Evolutionary conservation across 2,797 vertebrate genomes (phyloP).

Genomic region (Otolemur crassicaudatus): DNA sequence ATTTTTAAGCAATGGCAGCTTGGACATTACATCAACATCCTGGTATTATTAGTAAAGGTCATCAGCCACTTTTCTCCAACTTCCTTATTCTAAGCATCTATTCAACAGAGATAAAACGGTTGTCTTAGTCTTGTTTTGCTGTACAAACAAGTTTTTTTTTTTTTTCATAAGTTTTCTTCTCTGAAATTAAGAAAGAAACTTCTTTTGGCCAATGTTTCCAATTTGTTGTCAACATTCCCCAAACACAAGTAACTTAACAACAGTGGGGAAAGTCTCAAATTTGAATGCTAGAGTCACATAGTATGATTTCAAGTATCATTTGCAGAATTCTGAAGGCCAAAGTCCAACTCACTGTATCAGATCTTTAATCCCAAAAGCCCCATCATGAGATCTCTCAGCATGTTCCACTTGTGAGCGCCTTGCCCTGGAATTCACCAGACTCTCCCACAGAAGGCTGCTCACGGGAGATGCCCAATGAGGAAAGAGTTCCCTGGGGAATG

Average conservation of each 20-base stretch:
- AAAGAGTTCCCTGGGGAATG: neutral
- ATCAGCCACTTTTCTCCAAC: conserved; percentile 42
- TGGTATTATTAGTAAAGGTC: conserved; percentile 46
- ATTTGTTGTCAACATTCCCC: neutral
- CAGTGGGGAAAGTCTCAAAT: conserved; percentile 4
- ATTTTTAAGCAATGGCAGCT: neutral
- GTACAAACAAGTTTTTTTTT: conserved; percentile 1
- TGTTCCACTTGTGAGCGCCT: neutral
- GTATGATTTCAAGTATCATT: conserved; percentile 10
- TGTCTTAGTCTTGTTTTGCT: conserved; percentile 40
- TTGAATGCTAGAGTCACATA: neutral
- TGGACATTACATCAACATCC: conserved; percentile 31
- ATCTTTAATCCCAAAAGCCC: neutral
- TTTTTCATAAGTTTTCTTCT: neutral
- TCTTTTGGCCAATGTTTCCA: neutral
- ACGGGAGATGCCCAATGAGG: neutral
- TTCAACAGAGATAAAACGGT: conserved; percentile 12
- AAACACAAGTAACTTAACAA: neutral
- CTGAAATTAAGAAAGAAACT: conserved; percentile 48
- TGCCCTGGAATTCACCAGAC: too few relatives aligned
- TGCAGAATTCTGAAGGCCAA: conserved; percentile 13
- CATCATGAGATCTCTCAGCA: neutral
- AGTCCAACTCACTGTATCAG: neutral
- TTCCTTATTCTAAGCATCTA: conserved; percentile 60
- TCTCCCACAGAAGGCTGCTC: neutral